Evolutionary conservation across 2,113 vertebrate genomes (phyloP).

Genomic region (Syngnathus scovelli): DNA sequence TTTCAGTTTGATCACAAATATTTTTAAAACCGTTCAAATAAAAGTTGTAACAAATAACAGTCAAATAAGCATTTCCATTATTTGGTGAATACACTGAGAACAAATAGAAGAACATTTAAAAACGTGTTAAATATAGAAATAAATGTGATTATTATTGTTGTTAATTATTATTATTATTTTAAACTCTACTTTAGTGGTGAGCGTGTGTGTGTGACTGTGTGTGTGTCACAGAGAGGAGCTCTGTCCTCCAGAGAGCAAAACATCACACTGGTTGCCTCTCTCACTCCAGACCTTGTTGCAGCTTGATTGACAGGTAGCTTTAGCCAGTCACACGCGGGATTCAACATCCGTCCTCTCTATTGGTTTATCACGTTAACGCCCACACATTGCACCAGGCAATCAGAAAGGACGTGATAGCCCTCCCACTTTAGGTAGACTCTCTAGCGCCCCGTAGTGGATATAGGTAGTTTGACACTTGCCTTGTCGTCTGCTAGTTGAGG

Average conservation of each 20-base stretch:
- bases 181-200: background rate
- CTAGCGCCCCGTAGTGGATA: conserved; percentile 66
- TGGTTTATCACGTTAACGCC: conserved; percentile 15
- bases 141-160: background rate
- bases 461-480: conserved; percentile 31
- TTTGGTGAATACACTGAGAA: too few relatives aligned
- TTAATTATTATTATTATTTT: background rate
- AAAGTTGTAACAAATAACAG: too few relatives aligned
- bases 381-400: conserved; percentile 41
- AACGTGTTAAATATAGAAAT: background rate
- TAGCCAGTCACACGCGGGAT: conserved; percentile 53
- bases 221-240: conserved; percentile 46
- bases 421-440: conserved; percentile 32
- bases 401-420: background rate
- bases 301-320: conserved; percentile 63
- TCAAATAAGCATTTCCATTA: too few relatives aligned
- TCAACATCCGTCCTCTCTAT: conserved; percentile 15
- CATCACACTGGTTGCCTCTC: conserved; percentile 48
- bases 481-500: conserved; percentile 29
- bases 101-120: too few relatives aligned
- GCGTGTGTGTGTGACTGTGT: conserved; percentile 10
- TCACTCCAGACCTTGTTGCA: conserved; percentile 11
- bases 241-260: conserved; percentile 52
- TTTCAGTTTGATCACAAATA: too few relatives aligned
- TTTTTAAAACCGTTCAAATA: too few relatives aligned